phyloP scores from a whole-genome alignment of 2,113 vertebrate species.

The Cathartes aura region DNA sequence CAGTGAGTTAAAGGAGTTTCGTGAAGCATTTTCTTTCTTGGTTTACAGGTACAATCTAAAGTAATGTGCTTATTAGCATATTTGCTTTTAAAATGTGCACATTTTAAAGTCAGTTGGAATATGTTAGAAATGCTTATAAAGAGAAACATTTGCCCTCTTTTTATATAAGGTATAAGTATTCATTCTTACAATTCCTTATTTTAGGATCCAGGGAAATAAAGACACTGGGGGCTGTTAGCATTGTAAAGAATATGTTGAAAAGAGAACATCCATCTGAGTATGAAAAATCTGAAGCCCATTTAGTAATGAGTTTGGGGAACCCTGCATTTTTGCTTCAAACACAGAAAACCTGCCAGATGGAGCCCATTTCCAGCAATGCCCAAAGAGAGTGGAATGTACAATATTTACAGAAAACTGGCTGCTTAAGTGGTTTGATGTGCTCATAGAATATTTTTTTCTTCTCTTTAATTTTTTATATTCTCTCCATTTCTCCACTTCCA shows the following conservation, averaged over 20 bases:
- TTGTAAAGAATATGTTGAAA: background rate
- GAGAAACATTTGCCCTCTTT: background rate
- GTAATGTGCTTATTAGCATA: background rate
- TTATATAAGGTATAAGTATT: background rate
- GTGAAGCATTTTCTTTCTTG: background rate
- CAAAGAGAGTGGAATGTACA: background rate
- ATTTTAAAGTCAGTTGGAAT: background rate
- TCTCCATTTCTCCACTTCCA: background rate
- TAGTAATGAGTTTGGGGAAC: background rate
- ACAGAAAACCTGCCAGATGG: background rate
- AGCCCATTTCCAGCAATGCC: background rate
- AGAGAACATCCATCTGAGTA: background rate
- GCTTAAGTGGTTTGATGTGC: background rate
- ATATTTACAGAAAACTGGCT: background rate
- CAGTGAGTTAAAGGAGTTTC: background rate
- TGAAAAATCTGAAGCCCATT: background rate
- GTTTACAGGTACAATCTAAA: background rate
- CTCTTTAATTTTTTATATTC: background rate
- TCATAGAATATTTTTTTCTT: background rate
- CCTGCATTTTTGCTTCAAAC: background rate
- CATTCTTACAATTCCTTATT: background rate
- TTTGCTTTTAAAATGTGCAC: background rate
- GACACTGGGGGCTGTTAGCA: background rate
- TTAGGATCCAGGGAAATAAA: background rate
- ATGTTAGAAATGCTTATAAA: background rate